Conservation (phyloP, 2,797 vertebrate species). For the Trichosurus vulpecula region DNA sequence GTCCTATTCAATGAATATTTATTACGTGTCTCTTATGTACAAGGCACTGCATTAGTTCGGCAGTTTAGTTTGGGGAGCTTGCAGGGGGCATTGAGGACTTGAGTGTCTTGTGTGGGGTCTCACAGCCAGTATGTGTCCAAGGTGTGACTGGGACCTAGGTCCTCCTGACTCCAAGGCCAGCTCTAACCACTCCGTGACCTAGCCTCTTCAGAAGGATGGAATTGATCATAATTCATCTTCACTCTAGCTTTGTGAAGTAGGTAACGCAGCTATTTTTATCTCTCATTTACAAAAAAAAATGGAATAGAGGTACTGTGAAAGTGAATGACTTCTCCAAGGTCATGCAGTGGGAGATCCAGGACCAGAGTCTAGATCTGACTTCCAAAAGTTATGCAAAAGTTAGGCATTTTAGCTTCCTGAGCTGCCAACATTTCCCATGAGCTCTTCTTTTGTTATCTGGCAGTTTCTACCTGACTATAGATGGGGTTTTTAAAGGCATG, state of each 20-base stretch:
- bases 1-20: neutral
- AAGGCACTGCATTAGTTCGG: neutral
- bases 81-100: neutral
- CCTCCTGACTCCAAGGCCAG: neutral
- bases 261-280: neutral
- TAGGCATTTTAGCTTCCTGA: neutral
- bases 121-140: too few relatives aligned
- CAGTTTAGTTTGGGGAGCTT: neutral
- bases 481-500: neutral
- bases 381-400: constrained; percentile 7
- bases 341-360: neutral
- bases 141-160: neutral
- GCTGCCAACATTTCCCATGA: neutral
- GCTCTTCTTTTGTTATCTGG: neutral
- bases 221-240: neutral
- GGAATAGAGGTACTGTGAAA: neutral
- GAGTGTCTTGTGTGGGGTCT: neutral
- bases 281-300: constrained; percentile 36
- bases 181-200: neutral
- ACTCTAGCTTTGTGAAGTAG: neutral
- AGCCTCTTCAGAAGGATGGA: neutral
- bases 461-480: neutral
- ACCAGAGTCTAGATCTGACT: constrained; percentile 25
- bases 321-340: neutral
- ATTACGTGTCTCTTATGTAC: neutral